Evolutionary conservation across 2,888 invertebrate species (phyloP).

Genomic region (Dicranocentrus wangi): DNA sequence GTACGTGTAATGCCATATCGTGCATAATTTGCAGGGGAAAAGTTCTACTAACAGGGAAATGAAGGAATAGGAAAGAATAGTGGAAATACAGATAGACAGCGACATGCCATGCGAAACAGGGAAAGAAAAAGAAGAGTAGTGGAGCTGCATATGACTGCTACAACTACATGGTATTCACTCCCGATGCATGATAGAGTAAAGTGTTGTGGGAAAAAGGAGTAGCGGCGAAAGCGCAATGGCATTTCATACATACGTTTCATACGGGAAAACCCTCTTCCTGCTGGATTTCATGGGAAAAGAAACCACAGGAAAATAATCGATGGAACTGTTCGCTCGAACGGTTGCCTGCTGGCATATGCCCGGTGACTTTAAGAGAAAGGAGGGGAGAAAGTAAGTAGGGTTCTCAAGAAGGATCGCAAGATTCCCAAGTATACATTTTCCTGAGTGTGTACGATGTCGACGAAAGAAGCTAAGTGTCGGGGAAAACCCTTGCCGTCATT

Average conservation of each 20-base stretch:
- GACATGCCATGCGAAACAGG: slow-evolving; percentile 47
- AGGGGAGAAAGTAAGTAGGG: too few relatives aligned
- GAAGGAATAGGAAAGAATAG: neutral
- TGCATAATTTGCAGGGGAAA: too few relatives aligned
- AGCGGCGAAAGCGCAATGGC: slow-evolving; percentile 49
- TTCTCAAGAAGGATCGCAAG: neutral
- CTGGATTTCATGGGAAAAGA: slow-evolving; percentile 5
- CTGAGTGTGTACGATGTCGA: neutral
- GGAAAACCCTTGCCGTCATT: slow-evolving; percentile 19
- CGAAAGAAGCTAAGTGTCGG: neutral
- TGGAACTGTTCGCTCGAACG: slow-evolving; percentile 51
- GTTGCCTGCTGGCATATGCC: slow-evolving; percentile 32
- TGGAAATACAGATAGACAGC: neutral
- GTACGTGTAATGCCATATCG: too few relatives aligned
- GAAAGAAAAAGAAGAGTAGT: slow-evolving; percentile 8
- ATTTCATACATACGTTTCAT: slow-evolving; percentile 10
- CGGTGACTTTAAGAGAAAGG: slow-evolving; percentile 13
- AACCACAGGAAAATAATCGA: slow-evolving; percentile 57
- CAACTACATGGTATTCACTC: too few relatives aligned
- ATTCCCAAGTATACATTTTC: neutral
- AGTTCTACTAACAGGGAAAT: too few relatives aligned
- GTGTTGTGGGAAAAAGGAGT: neutral
- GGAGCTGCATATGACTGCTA: neutral
- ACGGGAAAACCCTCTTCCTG: neutral
- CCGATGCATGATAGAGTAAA: too few relatives aligned